Evolutionary conservation across 2,888 invertebrate genomes (phyloP).

Genomic region (Drosophila multiciliata): DNA sequence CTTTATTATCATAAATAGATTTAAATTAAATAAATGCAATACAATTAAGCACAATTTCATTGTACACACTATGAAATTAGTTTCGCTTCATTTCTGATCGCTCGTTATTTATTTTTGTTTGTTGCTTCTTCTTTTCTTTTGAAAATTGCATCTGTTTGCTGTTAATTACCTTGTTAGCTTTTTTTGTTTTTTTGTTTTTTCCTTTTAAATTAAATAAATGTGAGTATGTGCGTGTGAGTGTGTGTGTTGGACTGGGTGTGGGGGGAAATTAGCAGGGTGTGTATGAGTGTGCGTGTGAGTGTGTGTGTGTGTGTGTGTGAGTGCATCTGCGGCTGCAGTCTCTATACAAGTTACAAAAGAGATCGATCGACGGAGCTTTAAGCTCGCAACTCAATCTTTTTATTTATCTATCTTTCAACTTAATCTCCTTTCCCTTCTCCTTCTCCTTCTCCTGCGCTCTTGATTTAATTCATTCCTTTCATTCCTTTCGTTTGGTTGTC

Average conservation of each 20-base stretch:
- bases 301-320: conserved; percentile 37
- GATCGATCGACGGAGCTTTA: conserved; percentile 49
- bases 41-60: conserved; percentile 82
- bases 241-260: conserved; percentile 19
- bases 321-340: conserved; percentile 76
- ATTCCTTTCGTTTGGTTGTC: conserved; percentile 32
- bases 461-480: conserved; percentile 1
- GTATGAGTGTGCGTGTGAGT: conserved; percentile 22
- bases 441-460: conserved; percentile 6
- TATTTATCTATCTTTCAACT: conserved; percentile 12
- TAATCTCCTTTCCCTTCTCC: conserved; percentile 11
- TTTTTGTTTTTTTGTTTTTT: conserved; percentile 25
- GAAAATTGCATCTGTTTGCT: conserved; percentile 52
- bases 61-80: conserved; percentile 71
- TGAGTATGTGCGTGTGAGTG: conserved; percentile 54
- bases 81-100: conserved; percentile 51
- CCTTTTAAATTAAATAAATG: conserved; percentile 71
- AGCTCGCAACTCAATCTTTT: conserved; percentile 42
- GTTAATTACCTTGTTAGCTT: conserved; percentile 46
- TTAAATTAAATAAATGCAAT: conserved; percentile 83
- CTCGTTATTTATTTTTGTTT: conserved; percentile 30
- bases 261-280: conserved; percentile 39
- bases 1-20: conserved; percentile 80
- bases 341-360: conserved; percentile 83
- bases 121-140: conserved; percentile 35